These are phyloP conservation scores for Antheraea pernyi DNA, from an alignment of 1,140 invertebrate genomes.

Conservation along the genomic window DNA sequence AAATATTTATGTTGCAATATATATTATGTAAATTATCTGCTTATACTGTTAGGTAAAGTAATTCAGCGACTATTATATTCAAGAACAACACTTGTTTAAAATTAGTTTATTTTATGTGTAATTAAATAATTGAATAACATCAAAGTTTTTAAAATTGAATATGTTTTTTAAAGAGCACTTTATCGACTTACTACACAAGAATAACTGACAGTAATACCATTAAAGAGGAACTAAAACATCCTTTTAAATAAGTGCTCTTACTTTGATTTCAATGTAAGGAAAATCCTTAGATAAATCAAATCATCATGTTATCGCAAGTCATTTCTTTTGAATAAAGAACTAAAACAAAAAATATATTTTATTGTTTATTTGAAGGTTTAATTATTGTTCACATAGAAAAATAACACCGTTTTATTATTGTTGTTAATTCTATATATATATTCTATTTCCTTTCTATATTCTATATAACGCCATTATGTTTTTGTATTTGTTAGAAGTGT, in stretches of 20 bases:
- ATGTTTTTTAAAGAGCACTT: not conserved
- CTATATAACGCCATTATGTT: too few species aligned
- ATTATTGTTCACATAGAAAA: not conserved
- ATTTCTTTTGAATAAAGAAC: not conserved
- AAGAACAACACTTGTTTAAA: too few species aligned
- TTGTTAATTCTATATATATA: too few species aligned
- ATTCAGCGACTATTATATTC: too few species aligned
- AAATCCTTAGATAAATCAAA: not conserved
- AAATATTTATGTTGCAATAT: too few species aligned
- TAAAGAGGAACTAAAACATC: not conserved
- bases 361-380: not conserved
- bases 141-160: too few species aligned
- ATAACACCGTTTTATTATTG: not conserved
- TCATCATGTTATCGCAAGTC: not conserved
- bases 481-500: too few species aligned
- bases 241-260: constrained; percentile 6
- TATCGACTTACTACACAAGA: not conserved
- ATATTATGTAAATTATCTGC: too few species aligned
- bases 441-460: too few species aligned
- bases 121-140: too few species aligned
- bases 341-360: not conserved
- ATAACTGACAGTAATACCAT: not conserved
- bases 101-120: too few species aligned
- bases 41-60: too few species aligned
- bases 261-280: constrained; percentile 12